phyloP scores from a whole-genome alignment of 2,113 vertebrate genomes.

The Sterrhoptilus dennistouni region DNA sequence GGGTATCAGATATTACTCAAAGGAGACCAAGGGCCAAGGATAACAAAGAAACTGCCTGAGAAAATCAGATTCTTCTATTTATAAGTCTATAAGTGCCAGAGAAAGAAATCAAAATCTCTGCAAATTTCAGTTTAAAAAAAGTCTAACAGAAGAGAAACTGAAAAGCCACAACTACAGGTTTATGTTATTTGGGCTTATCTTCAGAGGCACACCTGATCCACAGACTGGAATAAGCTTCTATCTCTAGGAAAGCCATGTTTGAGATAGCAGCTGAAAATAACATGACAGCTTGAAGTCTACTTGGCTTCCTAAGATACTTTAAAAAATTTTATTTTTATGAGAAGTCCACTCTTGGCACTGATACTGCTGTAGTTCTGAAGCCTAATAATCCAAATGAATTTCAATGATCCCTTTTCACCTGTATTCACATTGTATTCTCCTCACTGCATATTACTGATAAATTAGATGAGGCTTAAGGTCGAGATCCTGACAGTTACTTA shows the following conservation, averaged over 20 bases:
- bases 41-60: neutral
- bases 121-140: neutral
- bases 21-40: neutral
- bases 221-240: neutral
- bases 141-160: neutral
- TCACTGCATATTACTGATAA: neutral
- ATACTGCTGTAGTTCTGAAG: neutral
- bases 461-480: neutral
- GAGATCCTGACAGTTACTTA: neutral
- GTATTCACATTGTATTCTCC: neutral
- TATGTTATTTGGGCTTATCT: neutral
- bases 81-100: neutral
- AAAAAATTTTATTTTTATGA: neutral
- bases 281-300: neutral
- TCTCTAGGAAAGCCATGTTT: slow-evolving; percentile 23
- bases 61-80: neutral
- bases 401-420: neutral
- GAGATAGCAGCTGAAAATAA: neutral
- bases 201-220: slow-evolving; percentile 22
- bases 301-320: neutral
- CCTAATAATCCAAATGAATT: neutral
- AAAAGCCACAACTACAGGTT: neutral
- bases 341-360: neutral
- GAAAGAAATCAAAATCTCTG: neutral
- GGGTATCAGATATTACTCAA: neutral